These are phyloP conservation scores for Phaethon lepturus DNA, from an alignment of 2,113 vertebrate species.

Conservation along the genomic window DNA sequence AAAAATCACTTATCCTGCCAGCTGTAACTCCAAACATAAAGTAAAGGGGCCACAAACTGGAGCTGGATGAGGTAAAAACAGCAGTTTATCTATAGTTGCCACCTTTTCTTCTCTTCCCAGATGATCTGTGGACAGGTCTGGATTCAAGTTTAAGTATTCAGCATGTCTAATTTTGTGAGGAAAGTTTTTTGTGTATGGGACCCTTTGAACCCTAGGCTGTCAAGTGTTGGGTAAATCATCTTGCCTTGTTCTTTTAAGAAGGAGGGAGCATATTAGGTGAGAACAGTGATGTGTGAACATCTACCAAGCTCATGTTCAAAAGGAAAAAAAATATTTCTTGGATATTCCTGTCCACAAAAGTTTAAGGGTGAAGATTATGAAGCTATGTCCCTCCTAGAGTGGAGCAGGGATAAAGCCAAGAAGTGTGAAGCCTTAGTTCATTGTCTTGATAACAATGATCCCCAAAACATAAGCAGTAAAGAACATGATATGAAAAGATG, in stretches of 20 bases:
- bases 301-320: not conserved
- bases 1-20: conserved; percentile 11
- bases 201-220: not conserved
- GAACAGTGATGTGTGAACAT: not conserved
- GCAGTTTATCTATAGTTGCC: not conserved
- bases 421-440: not conserved
- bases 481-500: not conserved
- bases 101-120: not conserved
- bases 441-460: not conserved
- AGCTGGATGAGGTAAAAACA: not conserved
- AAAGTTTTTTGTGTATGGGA: not conserved
- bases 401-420: not conserved
- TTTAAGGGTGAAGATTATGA: not conserved
- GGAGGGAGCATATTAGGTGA: not conserved
- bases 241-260: not conserved
- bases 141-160: not conserved
- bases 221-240: not conserved
- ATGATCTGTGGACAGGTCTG: not conserved
- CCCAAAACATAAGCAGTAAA: not conserved
- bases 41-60: not conserved
- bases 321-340: not conserved
- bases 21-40: not conserved
- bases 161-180: not conserved
- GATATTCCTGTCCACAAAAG: not conserved
- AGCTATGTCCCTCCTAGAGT: not conserved